These are phyloP conservation scores for Gavia stellata DNA, from an alignment of 2,113 vertebrate species.

Conservation along the genomic window DNA sequence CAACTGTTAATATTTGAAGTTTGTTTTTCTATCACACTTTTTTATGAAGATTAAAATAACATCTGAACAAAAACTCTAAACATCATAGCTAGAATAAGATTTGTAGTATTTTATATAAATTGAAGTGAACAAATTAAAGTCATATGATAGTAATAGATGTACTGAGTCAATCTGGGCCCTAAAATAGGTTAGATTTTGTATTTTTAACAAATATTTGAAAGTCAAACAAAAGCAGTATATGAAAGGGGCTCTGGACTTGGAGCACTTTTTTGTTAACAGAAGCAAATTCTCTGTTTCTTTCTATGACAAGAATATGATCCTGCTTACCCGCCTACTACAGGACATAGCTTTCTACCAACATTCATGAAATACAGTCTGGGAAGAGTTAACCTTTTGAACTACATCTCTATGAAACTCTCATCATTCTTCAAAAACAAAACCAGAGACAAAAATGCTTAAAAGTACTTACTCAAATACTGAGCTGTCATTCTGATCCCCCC, in stretches of 20 bases:
- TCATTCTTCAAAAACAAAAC: neutral
- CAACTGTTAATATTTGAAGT: neutral
- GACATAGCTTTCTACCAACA: neutral
- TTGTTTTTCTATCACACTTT: neutral
- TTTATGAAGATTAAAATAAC: neutral
- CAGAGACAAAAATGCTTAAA: neutral
- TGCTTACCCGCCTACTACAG: neutral
- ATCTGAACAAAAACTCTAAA: neutral
- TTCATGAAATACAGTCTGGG: neutral
- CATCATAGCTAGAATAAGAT: neutral
- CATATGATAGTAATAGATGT: neutral
- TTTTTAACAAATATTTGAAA: neutral
- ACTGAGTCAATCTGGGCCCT: neutral
- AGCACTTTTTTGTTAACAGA: neutral
- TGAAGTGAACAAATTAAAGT: neutral
- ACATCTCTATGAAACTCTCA: neutral
- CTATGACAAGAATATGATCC: neutral
- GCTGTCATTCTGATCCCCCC: conserved; percentile 99
- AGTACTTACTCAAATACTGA: conserved; percentile 95
- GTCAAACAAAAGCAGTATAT: neutral
- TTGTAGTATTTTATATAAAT: neutral
- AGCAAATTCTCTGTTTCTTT: neutral
- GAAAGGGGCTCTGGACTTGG: neutral
- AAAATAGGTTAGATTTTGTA: neutral
- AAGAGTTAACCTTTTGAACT: neutral